A percentile compares a stretch with the other conserved stretches of the same genome.
These are phyloP conservation scores for Trinorchestia longiramus DNA, from an alignment of 1,140 invertebrate species.

Conservation along the genomic window DNA sequence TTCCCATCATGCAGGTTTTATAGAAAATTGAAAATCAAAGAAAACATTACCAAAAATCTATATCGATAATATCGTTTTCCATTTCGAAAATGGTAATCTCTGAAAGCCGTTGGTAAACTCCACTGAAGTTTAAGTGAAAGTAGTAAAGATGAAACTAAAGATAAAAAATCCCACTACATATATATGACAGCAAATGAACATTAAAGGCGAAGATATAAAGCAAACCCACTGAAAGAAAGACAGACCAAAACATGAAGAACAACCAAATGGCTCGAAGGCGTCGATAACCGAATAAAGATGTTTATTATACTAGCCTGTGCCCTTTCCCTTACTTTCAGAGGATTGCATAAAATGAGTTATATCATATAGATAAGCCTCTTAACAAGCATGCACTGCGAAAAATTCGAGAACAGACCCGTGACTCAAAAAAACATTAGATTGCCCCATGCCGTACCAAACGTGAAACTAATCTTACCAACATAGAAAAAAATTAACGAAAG, in stretches of 20 bases:
- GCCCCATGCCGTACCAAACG: neutral
- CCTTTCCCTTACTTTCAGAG: neutral
- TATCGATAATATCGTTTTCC: neutral
- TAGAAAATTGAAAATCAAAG: neutral
- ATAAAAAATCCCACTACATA: too few species aligned
- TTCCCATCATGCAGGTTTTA: neutral
- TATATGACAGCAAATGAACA: neutral
- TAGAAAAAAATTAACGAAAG: neutral
- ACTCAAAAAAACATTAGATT: neutral
- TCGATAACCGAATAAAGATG: neutral
- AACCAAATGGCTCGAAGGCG: neutral
- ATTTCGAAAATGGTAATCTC: neutral
- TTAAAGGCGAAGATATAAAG: neutral
- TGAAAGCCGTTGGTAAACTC: neutral
- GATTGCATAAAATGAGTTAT: neutral
- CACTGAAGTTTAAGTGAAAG: neutral
- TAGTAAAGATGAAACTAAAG: neutral
- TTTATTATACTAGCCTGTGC: neutral
- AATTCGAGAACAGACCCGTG: neutral
- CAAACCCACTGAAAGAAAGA: neutral
- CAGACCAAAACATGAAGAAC: neutral
- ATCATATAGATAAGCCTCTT: neutral
- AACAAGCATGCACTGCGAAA: neutral
- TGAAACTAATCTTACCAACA: neutral
- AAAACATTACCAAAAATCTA: neutral